Conservation (phyloP, 2,113 vertebrate genomes). For the Misgurnus anguillicaudatus region DNA sequence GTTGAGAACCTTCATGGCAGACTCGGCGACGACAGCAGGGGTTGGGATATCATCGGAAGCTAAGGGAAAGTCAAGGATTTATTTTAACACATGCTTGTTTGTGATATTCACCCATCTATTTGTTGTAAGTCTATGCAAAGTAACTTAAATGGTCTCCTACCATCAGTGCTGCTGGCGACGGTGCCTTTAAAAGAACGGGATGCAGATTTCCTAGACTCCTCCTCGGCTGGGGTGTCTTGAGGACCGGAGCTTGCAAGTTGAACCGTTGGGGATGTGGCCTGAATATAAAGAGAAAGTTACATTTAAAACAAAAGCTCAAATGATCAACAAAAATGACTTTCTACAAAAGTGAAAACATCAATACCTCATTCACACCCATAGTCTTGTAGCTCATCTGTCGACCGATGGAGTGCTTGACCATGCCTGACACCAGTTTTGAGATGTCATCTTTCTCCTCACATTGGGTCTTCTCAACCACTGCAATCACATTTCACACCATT, state of each 20-base stretch:
- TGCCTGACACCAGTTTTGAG: slow-evolving; percentile 89
- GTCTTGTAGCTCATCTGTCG: slow-evolving; percentile 89
- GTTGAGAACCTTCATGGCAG: slow-evolving; percentile 82
- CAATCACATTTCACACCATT: slow-evolving; percentile 23
- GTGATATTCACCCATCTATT: neutral
- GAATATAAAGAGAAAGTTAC: neutral
- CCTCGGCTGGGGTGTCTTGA: slow-evolving; percentile 86
- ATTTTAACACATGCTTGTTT: too few species aligned
- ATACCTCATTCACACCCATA: slow-evolving; percentile 81
- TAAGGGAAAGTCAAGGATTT: slow-evolving; percentile 50
- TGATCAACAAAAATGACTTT: neutral
- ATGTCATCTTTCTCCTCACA: slow-evolving; percentile 86
- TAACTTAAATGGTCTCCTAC: slow-evolving; percentile 66
- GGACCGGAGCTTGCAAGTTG: slow-evolving; percentile 75
- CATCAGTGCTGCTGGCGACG: slow-evolving; percentile 88
- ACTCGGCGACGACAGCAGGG: slow-evolving; percentile 83
- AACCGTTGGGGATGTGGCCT: slow-evolving; percentile 72
- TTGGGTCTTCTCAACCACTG: slow-evolving; percentile 81
- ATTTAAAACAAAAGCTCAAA: neutral
- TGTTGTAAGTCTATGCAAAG: neutral
- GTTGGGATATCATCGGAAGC: slow-evolving; percentile 88
- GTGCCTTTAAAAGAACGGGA: slow-evolving; percentile 84
- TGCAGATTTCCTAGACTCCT: slow-evolving; percentile 84
- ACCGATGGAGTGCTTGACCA: slow-evolving; percentile 89
- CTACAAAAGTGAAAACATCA: neutral